Conservation (phyloP, 2,113 vertebrate genomes). For the Amblyornis subalaris region DNA sequence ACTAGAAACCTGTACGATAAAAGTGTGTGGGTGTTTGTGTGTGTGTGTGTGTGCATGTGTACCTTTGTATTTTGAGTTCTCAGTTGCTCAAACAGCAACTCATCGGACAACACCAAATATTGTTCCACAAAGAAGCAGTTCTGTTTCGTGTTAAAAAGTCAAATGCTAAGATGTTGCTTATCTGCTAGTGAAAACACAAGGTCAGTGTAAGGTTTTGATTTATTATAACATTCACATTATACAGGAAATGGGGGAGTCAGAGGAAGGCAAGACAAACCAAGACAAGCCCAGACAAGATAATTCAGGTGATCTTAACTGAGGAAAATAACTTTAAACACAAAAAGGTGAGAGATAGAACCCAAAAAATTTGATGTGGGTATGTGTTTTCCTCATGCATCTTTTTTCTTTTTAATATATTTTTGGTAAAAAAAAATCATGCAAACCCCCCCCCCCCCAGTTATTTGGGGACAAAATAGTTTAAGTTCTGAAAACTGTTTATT, state of each 20-base stretch:
- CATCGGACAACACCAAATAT: neutral
- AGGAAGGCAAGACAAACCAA: neutral
- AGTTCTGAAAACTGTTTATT: neutral
- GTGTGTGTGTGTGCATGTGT: neutral
- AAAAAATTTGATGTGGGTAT: neutral
- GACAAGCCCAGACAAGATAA: neutral
- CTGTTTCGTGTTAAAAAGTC: neutral
- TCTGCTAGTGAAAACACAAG: neutral
- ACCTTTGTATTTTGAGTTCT: neutral
- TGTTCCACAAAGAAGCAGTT: neutral
- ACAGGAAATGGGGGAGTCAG: accelerated
- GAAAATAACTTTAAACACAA: neutral
- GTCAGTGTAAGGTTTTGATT: neutral
- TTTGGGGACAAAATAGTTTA: neutral
- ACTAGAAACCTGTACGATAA: neutral
- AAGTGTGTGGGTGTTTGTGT: neutral
- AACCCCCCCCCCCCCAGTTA: neutral
- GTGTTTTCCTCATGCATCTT: neutral
- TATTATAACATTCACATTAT: neutral
- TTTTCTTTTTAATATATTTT: neutral
- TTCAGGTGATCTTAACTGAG: neutral
- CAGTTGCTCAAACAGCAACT: neutral
- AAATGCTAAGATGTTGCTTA: neutral
- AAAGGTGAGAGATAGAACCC: neutral
- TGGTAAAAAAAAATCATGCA: neutral